Evolutionary conservation across 2,113 vertebrate species (phyloP).

Genomic region (Lichenostomus cassidix): DNA sequence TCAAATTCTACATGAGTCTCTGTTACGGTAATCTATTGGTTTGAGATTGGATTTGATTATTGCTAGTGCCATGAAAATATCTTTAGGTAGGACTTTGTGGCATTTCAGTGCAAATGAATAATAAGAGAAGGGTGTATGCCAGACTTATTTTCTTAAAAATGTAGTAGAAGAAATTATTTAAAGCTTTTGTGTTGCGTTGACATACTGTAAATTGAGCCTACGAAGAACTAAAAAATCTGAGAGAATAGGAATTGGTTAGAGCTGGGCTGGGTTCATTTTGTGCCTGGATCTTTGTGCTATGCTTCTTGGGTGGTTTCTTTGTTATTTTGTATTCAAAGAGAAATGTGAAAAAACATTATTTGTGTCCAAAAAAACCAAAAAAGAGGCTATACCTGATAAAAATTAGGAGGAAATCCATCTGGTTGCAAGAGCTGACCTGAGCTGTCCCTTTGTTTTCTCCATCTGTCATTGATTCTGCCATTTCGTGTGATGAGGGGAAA

Average conservation of each 20-base stretch:
- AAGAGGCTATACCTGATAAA: not conserved
- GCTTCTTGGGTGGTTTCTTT: not conserved
- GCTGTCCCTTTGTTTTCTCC: not conserved
- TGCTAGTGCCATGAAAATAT: not conserved
- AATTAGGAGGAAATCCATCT: not conserved
- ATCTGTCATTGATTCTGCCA: not conserved
- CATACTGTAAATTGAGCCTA: not conserved
- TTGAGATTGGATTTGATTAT: not conserved
- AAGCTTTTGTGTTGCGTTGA: not conserved
- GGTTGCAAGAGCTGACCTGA: not conserved
- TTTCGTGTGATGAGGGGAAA: not conserved
- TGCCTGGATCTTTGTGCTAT: not conserved
- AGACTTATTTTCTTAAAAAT: not conserved
- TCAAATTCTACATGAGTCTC: not conserved
- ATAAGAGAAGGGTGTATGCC: not conserved
- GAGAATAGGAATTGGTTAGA: not conserved
- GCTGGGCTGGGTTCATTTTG: not conserved
- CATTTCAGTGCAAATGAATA: not conserved
- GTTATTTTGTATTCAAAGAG: not conserved
- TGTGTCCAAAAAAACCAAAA: not conserved
- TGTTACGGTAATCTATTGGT: not conserved
- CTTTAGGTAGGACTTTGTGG: not conserved
- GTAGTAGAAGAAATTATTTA: not conserved
- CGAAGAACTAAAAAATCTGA: not conserved
- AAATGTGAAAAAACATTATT: not conserved